Conservation (phyloP, 2,888 invertebrate species). For the Choreutis nemorana region DNA sequence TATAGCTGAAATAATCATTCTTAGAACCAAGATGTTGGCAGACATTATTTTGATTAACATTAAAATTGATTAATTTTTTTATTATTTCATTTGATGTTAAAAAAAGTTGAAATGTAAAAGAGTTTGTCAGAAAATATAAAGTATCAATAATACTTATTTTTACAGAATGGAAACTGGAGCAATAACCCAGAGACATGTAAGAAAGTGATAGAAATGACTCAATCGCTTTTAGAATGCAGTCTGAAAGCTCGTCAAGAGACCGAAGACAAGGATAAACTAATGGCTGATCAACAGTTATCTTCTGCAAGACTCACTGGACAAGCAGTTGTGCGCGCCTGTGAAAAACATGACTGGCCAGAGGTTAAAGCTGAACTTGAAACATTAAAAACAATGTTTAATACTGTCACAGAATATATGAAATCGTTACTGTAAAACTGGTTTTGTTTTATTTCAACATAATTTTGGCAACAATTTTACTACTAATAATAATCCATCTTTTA, state of each 20-base stretch:
- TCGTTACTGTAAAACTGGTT: constrained; percentile 29
- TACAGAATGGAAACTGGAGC: constrained; percentile 60
- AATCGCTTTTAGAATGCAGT: constrained; percentile 65
- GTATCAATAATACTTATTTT: constrained; percentile 10
- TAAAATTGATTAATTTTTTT: too few species aligned
- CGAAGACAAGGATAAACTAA: constrained; percentile 50
- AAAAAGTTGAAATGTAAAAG: too few species aligned
- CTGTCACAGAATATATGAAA: constrained; percentile 53
- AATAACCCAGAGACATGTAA: constrained; percentile 65
- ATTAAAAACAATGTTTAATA: constrained; percentile 29
- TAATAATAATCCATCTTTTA: not conserved
- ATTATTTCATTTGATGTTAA: too few species aligned
- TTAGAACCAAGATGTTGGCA: too few species aligned
- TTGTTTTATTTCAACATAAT: constrained; percentile 13
- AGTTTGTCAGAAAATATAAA: not conserved
- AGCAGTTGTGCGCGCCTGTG: constrained; percentile 58
- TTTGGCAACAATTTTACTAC: not conserved
- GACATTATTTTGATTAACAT: too few species aligned
- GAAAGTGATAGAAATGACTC: constrained; percentile 69
- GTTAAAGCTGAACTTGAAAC: constrained; percentile 30
- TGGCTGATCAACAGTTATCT: constrained; percentile 64
- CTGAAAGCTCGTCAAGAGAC: constrained; percentile 57
- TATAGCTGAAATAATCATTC: not conserved
- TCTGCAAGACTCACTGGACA: constrained; percentile 67
- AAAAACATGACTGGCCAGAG: constrained; percentile 52